Base-by-base conservation (phyloP, 2,888 invertebrate genomes). In the Heliothis peltigera region DNA sequence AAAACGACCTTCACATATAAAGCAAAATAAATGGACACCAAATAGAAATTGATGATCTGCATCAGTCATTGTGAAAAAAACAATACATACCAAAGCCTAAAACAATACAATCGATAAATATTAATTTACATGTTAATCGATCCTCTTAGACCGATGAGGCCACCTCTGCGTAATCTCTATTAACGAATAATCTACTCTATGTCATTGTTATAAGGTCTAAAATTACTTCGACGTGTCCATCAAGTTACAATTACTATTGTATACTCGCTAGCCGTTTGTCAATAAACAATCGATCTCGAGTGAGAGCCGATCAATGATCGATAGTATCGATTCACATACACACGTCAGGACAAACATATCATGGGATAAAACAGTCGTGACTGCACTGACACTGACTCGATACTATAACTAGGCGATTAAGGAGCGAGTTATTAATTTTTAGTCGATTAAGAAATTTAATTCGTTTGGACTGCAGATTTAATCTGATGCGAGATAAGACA, bases 61-160 rank as follows among this genome's bases (percentile, higher is more conserved):
- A 80, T 80, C 67, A 75, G 77, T 87, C 82, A 85, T 72, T 77
- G 56, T 65, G 69, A 81, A 80, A 77, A 79, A 84, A 51, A 86
- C 84, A 87, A 87, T 77, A 55, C 70, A 60, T 70, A 59, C 66
- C 65, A 78, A 71, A 77, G 63, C 77, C 63, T 70, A 79, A 82
- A 71, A 89, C 85, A 87, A 89, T 87, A 80, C 81, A 67, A 75
- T 76, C 81, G 77, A 86, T 87, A 85, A 82, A 84, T 87, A 87
- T 84, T 79, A 80, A 91, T 91, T 90, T 86, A 84, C 84, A 86
- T 87, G 84, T 89, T 85, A 87, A 91, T 90, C 84, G 83, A 79
- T 83, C 82, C 82, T 89, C 83, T 86, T 83, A 54, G 28, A 71
- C 70, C 18, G 28, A 48, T 66, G 52, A 72, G 78, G 74, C 71